Evolutionary conservation across 64 coral and sea anemone species (phyloP).

Genomic region (Pocillopora verrucosa): DNA sequence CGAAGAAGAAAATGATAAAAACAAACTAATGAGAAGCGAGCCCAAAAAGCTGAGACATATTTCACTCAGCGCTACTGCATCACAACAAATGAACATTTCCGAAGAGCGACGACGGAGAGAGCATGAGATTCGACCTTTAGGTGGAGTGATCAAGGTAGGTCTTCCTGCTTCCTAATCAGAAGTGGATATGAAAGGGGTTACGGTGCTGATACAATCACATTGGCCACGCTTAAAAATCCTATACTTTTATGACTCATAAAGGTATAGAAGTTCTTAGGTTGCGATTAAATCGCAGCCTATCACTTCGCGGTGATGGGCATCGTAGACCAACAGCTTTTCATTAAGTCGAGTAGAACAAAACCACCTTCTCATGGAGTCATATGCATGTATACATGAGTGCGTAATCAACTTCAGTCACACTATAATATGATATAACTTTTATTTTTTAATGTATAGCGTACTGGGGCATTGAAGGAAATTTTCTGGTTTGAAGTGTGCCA

Average conservation of each 20-base stretch:
- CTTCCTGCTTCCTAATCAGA: not conserved
- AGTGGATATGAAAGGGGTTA: not conserved
- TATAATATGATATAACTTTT: too few relatives aligned
- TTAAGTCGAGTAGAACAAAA: too few relatives aligned
- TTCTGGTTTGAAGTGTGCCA: too few relatives aligned
- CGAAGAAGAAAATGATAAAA: not conserved
- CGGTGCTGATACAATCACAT: not conserved
- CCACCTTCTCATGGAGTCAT: too few relatives aligned
- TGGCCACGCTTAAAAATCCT: not conserved
- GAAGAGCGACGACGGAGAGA: not conserved
- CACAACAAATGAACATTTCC: not conserved
- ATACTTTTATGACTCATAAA: not conserved
- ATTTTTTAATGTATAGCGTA: too few relatives aligned
- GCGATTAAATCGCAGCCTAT: too few relatives aligned
- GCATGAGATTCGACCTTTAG: conserved; percentile 8
- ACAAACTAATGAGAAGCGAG: not conserved
- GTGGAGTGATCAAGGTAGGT: not conserved
- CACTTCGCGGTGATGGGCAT: too few relatives aligned
- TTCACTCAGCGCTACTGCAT: not conserved
- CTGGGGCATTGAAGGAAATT: too few relatives aligned
- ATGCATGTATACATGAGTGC: too few relatives aligned
- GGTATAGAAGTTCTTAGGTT: too few relatives aligned
- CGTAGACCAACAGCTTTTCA: too few relatives aligned
- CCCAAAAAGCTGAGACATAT: conserved; percentile 1
- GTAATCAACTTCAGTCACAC: too few relatives aligned